Evolutionary conservation across 2,888 invertebrate species (phyloP).

Genomic region (Aphelenchoides bicaudatus): DNA sequence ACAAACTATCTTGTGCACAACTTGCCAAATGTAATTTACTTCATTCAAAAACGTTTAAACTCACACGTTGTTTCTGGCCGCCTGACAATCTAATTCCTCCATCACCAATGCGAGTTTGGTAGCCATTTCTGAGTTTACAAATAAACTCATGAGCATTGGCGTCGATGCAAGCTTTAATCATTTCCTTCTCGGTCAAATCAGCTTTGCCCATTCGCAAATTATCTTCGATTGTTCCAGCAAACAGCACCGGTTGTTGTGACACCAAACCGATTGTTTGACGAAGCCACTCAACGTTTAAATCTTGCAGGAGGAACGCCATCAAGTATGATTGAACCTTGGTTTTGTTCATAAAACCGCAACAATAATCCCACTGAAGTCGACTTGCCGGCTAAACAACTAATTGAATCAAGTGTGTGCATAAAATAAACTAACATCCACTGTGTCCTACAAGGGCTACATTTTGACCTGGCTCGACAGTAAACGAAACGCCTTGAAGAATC

Average conservation of each 20-base stretch:
- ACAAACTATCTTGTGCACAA: too few relatives aligned
- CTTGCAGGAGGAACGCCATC: constrained; percentile 34
- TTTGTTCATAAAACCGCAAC: constrained; percentile 46
- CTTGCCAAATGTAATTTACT: too few relatives aligned
- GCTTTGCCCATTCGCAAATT: constrained; percentile 63
- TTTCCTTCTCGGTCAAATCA: constrained; percentile 40
- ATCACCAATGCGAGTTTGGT: constrained; percentile 62
- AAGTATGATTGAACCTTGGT: constrained; percentile 29
- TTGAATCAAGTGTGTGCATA: too few relatives aligned
- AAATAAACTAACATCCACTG: constrained; percentile 42
- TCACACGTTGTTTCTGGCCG: constrained; percentile 61
- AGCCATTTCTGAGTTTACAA: constrained; percentile 59
- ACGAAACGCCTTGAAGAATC: constrained; percentile 42
- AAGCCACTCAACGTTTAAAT: constrained; percentile 58
- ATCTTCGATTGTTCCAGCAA: constrained; percentile 41
- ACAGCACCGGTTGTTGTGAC: constrained; percentile 62
- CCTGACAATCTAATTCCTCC: constrained; percentile 61
- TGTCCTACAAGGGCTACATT: constrained; percentile 49
- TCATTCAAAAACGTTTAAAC: not conserved
- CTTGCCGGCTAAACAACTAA: constrained; percentile 49
- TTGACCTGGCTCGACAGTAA: constrained; percentile 41
- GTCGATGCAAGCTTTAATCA: constrained; percentile 38
- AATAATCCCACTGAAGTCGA: constrained; percentile 46
- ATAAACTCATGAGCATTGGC: constrained; percentile 63
- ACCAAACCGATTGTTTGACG: constrained; percentile 62